Evolutionary conservation across 2,113 vertebrate species (phyloP).

Genomic region (Porphyrio hochstetteri): DNA sequence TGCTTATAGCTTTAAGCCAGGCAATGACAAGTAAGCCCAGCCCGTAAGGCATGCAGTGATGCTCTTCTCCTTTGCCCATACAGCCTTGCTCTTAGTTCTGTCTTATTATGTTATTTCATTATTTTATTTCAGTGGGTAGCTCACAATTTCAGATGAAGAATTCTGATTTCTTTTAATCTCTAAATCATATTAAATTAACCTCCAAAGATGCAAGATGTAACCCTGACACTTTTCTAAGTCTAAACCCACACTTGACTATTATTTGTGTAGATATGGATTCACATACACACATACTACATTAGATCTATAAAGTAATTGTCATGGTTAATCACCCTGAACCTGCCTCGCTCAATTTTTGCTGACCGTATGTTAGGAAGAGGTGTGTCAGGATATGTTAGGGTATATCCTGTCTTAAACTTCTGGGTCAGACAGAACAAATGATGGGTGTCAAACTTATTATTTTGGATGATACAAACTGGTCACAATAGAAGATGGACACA

Average conservation of each 20-base stretch:
- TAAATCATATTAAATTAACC: background rate
- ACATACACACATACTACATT: background rate
- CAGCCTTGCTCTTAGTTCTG: background rate
- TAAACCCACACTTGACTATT: background rate
- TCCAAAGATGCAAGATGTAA: background rate
- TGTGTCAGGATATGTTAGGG: constrained; percentile 11
- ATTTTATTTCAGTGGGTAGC: background rate
- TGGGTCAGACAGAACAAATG: constrained; percentile 29
- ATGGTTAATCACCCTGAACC: background rate
- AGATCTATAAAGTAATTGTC: background rate
- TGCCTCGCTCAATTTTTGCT: constrained; percentile 31
- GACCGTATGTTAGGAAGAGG: constrained; percentile 4
- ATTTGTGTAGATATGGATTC: background rate
- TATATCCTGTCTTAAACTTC: constrained; percentile 29
- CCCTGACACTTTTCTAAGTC: background rate
- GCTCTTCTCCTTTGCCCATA: background rate
- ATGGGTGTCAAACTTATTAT: constrained; percentile 16
- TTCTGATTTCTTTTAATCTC: background rate
- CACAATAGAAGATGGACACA: background rate
- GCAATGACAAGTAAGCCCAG: background rate
- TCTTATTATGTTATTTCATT: background rate
- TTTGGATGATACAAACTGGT: background rate
- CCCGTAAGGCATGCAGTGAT: background rate
- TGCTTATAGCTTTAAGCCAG: background rate
- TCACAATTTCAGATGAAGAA: background rate